phyloP scores from a whole-genome alignment of 2,113 vertebrate genomes.

The Jaculus jaculus region DNA sequence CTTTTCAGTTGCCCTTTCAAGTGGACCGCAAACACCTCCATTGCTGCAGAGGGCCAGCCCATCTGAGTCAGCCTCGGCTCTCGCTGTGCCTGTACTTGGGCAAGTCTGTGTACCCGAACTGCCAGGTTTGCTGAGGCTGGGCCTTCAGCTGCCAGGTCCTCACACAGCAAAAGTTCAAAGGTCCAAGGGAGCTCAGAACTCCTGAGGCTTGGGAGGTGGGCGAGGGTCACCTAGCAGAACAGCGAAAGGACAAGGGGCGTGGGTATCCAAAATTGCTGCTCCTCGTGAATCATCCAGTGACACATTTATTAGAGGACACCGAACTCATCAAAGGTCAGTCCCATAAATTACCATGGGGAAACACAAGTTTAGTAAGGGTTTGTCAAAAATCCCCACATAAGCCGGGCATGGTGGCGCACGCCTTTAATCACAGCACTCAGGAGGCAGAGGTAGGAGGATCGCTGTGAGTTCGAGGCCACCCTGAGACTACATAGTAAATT shows the following conservation, averaged over 20 bases:
- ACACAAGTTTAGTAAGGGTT: background rate
- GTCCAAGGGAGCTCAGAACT: constrained; percentile 58
- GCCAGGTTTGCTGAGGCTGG: constrained; percentile 28
- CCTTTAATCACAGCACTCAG: too few species aligned
- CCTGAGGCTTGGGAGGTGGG: background rate
- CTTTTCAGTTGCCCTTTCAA: background rate
- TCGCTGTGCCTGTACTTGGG: constrained; percentile 19
- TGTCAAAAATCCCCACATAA: background rate
- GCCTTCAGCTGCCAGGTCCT: constrained; percentile 53
- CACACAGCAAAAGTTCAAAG: constrained; percentile 37
- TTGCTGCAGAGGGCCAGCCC: background rate
- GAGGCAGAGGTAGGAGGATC: too few species aligned
- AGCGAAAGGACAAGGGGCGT: background rate
- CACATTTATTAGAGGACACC: constrained; percentile 36
- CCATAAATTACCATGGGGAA: constrained; percentile 32
- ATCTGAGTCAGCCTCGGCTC: background rate
- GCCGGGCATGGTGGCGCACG: too few species aligned
- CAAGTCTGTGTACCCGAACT: background rate
- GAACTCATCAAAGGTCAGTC: background rate
- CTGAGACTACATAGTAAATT: too few species aligned
- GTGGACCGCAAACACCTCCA: background rate
- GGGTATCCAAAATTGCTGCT: constrained; percentile 33
- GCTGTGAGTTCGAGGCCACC: too few species aligned
- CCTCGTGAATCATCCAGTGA: background rate
- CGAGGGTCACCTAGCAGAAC: too few species aligned